These are phyloP conservation scores for Gnathonemus longibarbis DNA, from an alignment of 2,113 vertebrate species.

Conservation along the genomic window DNA sequence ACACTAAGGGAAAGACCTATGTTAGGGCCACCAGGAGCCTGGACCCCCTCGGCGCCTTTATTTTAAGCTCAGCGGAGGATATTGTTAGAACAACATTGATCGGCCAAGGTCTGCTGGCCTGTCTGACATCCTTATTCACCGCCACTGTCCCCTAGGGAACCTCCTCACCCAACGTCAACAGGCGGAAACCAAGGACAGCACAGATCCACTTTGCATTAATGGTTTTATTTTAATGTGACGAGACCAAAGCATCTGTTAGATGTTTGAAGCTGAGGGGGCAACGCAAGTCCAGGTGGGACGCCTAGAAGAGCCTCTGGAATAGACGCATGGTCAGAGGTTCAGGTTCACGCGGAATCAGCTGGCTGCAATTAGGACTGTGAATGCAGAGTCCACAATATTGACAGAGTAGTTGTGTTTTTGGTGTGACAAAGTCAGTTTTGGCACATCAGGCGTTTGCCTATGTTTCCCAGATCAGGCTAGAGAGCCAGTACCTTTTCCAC, in stretches of 20 bases:
- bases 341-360: neutral
- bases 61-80: neutral
- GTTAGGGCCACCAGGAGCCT: neutral
- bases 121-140: neutral
- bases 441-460: neutral
- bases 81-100: constrained; percentile 13
- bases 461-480: neutral
- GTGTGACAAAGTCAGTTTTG: neutral
- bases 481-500: neutral
- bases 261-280: neutral
- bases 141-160: neutral
- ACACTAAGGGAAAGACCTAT: neutral
- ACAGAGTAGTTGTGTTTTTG: neutral
- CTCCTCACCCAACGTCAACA: neutral
- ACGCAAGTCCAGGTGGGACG: neutral
- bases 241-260: neutral
- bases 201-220: neutral
- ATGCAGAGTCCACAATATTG: neutral
- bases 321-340: neutral
- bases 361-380: neutral
- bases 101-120: neutral
- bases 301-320: neutral
- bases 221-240: neutral
- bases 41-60: neutral
- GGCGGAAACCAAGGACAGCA: neutral